Evolutionary conservation across 2,888 invertebrate species (phyloP), one percentile per base, ranked within the genome.

Genomic region (Nipponacmea schrenckii): DNA sequence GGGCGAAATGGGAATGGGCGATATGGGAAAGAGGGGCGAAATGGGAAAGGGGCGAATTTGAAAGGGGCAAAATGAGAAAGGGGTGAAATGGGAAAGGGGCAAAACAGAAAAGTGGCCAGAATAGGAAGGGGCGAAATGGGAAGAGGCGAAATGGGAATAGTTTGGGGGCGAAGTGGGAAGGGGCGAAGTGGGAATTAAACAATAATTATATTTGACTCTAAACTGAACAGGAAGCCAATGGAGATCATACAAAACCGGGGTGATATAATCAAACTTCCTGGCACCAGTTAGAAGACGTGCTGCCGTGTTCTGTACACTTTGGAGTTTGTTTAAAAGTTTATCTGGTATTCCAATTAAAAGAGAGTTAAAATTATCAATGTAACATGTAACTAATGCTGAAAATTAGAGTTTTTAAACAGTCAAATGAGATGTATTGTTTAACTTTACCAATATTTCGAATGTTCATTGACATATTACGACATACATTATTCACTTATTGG

Each of bases 101-200:
- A 31, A 62, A 68, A 24, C 39, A 56, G 62, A 24, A 68, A 62
- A 68, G 24, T 15, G 62, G 62, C 31, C 12, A 56, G 44, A n/a
- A 17, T 56, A 31, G 46, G 39, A 50, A 50, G 48, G 67, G 46
- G 46, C 50, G 20, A 67, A 26, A 31, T 31, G 31, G 31, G n/a
- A n/a, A n/a, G n/a, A n/a, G n/a, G n/a, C n/a, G n/a, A n/a, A n/a
- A n/a, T n/a, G n/a, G n/a, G n/a, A n/a, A n/a, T n/a, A n/a, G n/a
- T n/a, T n/a, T n/a, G n/a, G n/a, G n/a, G n/a, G n/a, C n/a, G n/a
- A n/a, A n/a, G n/a, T n/a, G n/a, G n/a, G n/a, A n/a, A n/a, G n/a
- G n/a, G n/a, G n/a, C n/a, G n/a, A n/a, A n/a, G n/a, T n/a, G n/a
- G n/a, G n/a, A n/a, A n/a, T n/a, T n/a, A n/a, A n/a, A n/a, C n/a